These are phyloP conservation scores for Nymphalis c-album DNA, from an alignment of 2,888 invertebrate species.

Conservation along the genomic window DNA sequence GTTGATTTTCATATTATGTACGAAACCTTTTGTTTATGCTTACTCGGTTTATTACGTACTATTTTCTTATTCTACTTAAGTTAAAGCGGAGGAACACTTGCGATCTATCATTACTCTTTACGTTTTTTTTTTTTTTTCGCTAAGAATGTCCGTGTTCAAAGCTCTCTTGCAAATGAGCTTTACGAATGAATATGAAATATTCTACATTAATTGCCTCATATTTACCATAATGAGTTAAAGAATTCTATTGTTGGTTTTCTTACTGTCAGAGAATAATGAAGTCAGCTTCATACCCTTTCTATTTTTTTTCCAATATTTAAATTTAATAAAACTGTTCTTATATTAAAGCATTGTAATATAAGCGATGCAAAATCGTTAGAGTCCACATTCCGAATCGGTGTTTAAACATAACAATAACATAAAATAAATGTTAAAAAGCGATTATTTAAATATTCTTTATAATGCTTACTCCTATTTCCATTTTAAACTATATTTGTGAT, in stretches of 20 bases:
- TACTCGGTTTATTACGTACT: not conserved
- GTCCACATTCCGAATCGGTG: too few relatives aligned
- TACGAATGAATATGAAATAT: constrained; percentile 53
- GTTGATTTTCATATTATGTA: too few relatives aligned
- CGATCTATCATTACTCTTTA: not conserved
- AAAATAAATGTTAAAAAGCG: too few relatives aligned
- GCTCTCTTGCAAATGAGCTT: constrained; percentile 49
- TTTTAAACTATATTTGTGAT: too few relatives aligned
- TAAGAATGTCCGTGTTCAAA: constrained; percentile 44
- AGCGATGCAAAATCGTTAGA: too few relatives aligned
- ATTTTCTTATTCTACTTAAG: not conserved
- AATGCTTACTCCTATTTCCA: too few relatives aligned
- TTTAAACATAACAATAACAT: too few relatives aligned
- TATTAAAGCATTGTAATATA: too few relatives aligned
- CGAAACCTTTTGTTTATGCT: too few relatives aligned
- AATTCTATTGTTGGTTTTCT: constrained; percentile 54
- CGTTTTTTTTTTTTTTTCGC: constrained; percentile 43
- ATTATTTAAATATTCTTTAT: too few relatives aligned
- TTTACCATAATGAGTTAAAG: constrained; percentile 46
- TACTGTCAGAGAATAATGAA: constrained; percentile 51
- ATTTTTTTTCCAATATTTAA: not conserved
- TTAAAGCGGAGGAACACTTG: not conserved
- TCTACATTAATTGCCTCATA: constrained; percentile 56
- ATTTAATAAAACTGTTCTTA: too few relatives aligned
- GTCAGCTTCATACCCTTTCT: too few relatives aligned